phyloP scores from a whole-genome alignment of 2,113 vertebrate genomes.

The Antidorcas marsupialis region DNA sequence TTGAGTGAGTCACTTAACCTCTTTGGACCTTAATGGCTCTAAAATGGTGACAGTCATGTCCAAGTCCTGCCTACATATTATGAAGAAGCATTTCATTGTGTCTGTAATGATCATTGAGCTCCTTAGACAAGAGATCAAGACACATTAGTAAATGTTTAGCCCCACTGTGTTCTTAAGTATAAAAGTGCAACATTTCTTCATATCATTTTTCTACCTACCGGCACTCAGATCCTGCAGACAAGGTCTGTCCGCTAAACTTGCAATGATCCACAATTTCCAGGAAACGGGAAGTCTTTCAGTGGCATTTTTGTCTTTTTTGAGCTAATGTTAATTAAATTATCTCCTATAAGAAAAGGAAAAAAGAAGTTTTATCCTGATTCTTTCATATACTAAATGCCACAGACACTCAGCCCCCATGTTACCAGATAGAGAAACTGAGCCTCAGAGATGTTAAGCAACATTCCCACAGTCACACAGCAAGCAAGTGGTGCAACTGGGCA shows the following conservation, averaged over 20 bases:
- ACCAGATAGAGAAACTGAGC: background rate
- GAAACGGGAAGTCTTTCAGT: background rate
- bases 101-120: constrained; percentile 11
- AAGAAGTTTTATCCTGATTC: background rate
- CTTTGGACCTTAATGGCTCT: constrained; percentile 5
- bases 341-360: background rate
- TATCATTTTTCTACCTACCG: background rate
- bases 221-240: background rate
- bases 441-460: background rate
- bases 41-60: background rate
- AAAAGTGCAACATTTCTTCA: background rate
- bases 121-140: background rate
- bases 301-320: background rate
- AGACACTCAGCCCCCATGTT: background rate
- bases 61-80: background rate
- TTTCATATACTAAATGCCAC: background rate
- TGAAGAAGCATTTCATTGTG: background rate
- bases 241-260: background rate
- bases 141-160: background rate
- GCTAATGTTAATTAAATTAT: background rate
- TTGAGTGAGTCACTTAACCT: constrained; percentile 54
- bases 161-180: background rate
- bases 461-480: background rate
- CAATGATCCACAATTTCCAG: background rate
- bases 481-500: background rate